phyloP scores from a whole-genome alignment of 2,888 invertebrate genomes.

The Nasonia oneida region DNA sequence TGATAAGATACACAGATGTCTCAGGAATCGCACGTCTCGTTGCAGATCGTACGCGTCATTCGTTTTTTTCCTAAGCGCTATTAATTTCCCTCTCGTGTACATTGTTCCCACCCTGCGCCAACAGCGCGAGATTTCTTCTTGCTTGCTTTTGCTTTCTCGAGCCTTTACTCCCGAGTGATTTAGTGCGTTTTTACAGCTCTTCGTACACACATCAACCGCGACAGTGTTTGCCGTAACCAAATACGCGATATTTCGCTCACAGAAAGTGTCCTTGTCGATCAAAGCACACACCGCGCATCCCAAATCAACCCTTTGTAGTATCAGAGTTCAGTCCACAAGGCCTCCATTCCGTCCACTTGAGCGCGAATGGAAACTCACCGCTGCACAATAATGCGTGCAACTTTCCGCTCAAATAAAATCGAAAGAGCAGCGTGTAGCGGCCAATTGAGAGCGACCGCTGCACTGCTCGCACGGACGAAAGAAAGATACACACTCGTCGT shows the following conservation, averaged over 20 bases:
- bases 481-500: background rate
- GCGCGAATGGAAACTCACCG: background rate
- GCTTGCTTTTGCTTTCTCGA: background rate
- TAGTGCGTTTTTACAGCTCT: background rate
- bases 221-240: no score
- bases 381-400: background rate
- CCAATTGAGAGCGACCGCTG: constrained; percentile 3
- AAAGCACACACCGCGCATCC: background rate
- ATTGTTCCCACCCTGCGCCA: background rate
- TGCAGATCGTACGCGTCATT: background rate
- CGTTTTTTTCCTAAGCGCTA: constrained; percentile 1
- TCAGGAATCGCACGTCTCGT: no score
- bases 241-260: no score
- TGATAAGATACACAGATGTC: constrained; percentile 30
- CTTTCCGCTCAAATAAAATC: constrained; percentile 23
- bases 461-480: background rate
- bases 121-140: background rate
- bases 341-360: background rate
- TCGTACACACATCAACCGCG: no score
- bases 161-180: background rate
- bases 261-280: no score
- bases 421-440: constrained; percentile 14
- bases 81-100: background rate
- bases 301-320: background rate
- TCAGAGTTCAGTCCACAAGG: no score